Conservation (phyloP, 2,113 vertebrate genomes). For the Climacteris rufus region DNA sequence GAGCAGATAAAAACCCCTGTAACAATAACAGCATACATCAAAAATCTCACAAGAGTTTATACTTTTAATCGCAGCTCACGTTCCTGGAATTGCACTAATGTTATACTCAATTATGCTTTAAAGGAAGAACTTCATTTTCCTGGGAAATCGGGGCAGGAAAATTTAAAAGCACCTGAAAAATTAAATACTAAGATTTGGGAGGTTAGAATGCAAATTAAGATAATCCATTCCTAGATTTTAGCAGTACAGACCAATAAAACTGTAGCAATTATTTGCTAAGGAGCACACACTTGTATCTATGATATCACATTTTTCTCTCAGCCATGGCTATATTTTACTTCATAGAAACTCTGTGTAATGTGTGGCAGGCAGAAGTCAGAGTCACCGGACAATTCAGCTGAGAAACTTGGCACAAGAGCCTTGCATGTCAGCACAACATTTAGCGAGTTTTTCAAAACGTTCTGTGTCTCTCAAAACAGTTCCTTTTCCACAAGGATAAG, state of each 20-base stretch:
- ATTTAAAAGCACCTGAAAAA: not conserved
- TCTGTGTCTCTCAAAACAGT: not conserved
- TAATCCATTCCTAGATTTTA: not conserved
- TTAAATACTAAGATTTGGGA: not conserved
- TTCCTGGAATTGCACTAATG: not conserved
- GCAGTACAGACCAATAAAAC: not conserved
- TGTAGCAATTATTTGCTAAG: not conserved
- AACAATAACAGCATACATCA: fast-evolving
- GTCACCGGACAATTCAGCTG: constrained; percentile 5
- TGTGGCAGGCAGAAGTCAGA: not conserved
- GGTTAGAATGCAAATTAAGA: not conserved
- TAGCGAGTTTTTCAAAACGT: not conserved
- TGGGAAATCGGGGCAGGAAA: not conserved
- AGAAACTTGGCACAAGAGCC: not conserved
- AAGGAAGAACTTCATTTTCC: not conserved
- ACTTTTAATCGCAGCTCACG: not conserved
- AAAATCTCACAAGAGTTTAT: not conserved
- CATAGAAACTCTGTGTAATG: not conserved
- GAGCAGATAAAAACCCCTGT: not conserved
- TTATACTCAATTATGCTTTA: not conserved
- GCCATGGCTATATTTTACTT: not conserved
- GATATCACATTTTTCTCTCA: not conserved
- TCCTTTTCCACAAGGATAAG: not conserved
- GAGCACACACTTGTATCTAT: not conserved
- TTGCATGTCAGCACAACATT: not conserved